Conservation (phyloP, 2,797 vertebrate species). For the Notamacropus eugenii region DNA sequence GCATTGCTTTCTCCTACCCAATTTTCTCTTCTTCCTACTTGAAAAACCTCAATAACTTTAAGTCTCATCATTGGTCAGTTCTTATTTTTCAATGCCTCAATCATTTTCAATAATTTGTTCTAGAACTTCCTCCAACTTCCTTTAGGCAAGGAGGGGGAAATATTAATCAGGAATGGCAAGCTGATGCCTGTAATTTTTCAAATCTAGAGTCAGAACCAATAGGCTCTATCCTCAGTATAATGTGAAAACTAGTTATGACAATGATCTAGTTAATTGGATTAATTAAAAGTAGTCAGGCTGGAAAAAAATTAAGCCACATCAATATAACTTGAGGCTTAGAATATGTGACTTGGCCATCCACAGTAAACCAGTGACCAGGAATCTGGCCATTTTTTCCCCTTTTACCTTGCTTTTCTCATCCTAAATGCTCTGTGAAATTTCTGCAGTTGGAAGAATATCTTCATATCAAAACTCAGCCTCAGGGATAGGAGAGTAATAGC, state of each 20-base stretch:
- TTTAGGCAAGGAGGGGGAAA: background rate
- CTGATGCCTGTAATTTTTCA: background rate
- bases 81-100: background rate
- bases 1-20: background rate
- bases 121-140: background rate
- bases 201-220: background rate
- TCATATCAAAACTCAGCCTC: background rate
- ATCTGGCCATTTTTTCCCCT: background rate
- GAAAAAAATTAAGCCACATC: background rate
- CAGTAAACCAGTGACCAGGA: background rate
- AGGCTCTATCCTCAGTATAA: background rate
- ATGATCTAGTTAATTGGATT: background rate
- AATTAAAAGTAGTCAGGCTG: background rate
- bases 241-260: background rate
- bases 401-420: background rate
- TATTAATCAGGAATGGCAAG: background rate
- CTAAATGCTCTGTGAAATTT: background rate
- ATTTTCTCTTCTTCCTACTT: constrained; percentile 35
- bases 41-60: constrained; percentile 18
- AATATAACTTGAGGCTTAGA: background rate
- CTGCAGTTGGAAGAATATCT: background rate
- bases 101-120: constrained; percentile 21
- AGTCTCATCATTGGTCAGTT: background rate
- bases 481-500: background rate
- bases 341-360: background rate